These are phyloP conservation scores for Geotrypetes seraphini DNA, from an alignment of 2,797 vertebrate genomes.

Conservation along the genomic window DNA sequence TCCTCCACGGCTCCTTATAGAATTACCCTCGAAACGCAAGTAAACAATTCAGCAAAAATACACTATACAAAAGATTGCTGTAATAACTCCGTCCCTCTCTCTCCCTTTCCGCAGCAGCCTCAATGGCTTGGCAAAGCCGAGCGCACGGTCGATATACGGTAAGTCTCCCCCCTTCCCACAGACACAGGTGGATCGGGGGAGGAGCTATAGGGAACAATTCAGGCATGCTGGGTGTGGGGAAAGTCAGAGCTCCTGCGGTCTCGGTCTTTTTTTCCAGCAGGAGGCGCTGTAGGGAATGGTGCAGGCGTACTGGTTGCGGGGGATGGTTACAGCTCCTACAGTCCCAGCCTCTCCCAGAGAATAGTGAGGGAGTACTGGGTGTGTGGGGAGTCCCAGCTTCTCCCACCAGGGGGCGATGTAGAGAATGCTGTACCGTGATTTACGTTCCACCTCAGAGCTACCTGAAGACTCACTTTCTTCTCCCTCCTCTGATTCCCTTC, in stretches of 20 bases:
- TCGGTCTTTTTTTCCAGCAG: too few species aligned
- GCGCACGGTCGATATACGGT: constrained; percentile 24
- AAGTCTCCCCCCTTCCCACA: background rate
- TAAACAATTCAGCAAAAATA: too few species aligned
- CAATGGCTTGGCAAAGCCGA: constrained; percentile 1
- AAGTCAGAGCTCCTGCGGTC: background rate
- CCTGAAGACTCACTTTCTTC: constrained; percentile 76
- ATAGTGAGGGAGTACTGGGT: too few species aligned
- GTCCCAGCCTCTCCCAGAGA: rapidly evolving
- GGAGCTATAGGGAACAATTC: too few species aligned
- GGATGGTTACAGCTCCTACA: background rate
- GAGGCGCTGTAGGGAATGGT: rapidly evolving
- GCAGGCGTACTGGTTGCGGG: too few species aligned
- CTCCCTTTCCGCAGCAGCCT: background rate
- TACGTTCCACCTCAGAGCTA: too few species aligned
- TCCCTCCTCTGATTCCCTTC: constrained; percentile 50
- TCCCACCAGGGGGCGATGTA: constrained; percentile 73
- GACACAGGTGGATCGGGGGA: too few species aligned
- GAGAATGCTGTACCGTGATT: too few species aligned
- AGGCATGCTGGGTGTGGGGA: too few species aligned
- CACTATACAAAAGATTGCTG: too few species aligned
- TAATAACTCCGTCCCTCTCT: background rate
- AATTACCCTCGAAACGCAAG: too few species aligned
- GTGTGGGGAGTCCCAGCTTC: constrained; percentile 31
- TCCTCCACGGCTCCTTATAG: too few species aligned